Conservation (phyloP, 2,888 invertebrate species). For the Syrista parreyssii region DNA sequence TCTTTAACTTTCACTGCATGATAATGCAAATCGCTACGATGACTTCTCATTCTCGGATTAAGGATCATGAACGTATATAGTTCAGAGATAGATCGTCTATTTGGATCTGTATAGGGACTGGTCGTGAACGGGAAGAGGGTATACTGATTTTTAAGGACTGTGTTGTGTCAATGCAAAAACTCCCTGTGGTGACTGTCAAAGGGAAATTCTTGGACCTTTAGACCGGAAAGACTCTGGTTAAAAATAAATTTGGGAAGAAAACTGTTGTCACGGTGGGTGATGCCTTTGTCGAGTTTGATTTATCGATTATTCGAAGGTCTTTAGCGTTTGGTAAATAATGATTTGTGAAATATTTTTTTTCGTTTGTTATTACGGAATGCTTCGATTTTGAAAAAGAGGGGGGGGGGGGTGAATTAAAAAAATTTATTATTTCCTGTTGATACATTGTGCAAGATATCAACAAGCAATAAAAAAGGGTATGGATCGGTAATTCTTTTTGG, state of each 20-base stretch:
- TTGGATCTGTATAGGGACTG: neutral
- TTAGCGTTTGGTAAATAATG: neutral
- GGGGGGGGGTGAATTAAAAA: neutral
- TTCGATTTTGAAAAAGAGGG: neutral
- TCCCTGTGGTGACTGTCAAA: neutral
- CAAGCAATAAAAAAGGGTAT: neutral
- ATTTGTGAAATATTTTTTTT: neutral
- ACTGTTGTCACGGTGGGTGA: neutral
- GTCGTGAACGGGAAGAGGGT: neutral
- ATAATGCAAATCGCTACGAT: neutral
- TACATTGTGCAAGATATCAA: neutral
- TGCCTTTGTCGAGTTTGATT: neutral
- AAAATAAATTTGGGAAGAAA: neutral
- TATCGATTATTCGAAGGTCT: neutral
- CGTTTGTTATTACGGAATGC: neutral
- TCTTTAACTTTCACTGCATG: neutral
- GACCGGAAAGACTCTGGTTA: neutral
- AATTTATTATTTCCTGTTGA: neutral
- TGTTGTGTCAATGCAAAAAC: neutral
- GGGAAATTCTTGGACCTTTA: neutral
- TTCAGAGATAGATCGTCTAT: neutral
- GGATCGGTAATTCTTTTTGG: neutral
- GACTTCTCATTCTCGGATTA: neutral
- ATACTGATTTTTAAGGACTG: neutral
- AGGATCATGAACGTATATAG: neutral